Conservation (phyloP, 2,113 vertebrate species). For the Conger conger region DNA sequence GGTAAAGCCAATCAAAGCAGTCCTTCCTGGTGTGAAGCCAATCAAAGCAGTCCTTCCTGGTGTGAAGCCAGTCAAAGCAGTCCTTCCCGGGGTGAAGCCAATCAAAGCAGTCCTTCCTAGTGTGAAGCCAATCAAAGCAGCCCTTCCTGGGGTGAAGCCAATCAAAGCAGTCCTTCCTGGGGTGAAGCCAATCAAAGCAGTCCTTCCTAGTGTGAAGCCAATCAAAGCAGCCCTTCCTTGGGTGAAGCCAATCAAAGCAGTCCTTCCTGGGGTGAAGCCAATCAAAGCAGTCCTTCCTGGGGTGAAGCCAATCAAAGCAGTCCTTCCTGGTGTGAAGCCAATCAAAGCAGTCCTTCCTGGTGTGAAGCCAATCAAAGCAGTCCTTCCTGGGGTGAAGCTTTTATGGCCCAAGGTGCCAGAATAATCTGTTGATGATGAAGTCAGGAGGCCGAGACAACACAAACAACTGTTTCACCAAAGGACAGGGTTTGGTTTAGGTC, state of each 20-base stretch:
- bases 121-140: no score
- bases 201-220: no score
- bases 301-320: no score
- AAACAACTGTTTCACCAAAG: neutral
- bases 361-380: no score
- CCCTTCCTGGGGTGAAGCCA: no score
- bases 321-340: no score
- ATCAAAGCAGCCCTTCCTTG: neutral
- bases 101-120: neutral
- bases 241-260: no score
- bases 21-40: neutral
- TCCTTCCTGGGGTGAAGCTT: neutral
- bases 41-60: neutral
- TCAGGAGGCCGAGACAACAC: neutral
- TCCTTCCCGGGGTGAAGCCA: no score
- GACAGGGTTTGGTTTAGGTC: neutral
- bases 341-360: neutral
- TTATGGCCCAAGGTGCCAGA: neutral
- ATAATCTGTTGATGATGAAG: constrained; percentile 10
- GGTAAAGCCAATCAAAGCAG: neutral
- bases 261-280: no score
- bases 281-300: neutral
- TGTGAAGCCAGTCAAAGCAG: no score
- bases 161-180: neutral
- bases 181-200: no score